Evolutionary conservation across 2,113 vertebrate species (phyloP).

Genomic region (Trematomus loennbergii): DNA sequence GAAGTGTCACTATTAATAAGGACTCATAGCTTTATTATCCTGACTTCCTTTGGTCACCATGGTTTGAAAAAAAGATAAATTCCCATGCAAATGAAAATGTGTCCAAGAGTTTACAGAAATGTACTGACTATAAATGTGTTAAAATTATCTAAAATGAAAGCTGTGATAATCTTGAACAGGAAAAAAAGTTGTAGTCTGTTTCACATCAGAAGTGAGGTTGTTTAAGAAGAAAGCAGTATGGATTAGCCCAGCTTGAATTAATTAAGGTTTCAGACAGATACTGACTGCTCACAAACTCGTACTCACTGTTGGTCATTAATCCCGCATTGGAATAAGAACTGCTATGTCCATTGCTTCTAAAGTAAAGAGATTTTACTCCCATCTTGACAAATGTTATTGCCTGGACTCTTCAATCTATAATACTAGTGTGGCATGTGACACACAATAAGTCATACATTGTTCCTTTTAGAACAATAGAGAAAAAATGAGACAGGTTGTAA

Average conservation of each 20-base stretch:
- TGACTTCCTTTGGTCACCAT: slow-evolving; percentile 12
- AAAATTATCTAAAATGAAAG: too few species aligned
- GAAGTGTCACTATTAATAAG: slow-evolving; percentile 35
- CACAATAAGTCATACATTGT: slow-evolving; percentile 24
- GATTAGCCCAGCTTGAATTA: slow-evolving; percentile 44
- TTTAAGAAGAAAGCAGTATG: too few species aligned
- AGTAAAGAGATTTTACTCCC: slow-evolving; percentile 56
- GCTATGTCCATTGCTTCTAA: slow-evolving; percentile 23
- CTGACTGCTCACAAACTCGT: slow-evolving; percentile 25
- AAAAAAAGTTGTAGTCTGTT: too few species aligned
- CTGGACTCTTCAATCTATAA: slow-evolving; percentile 33
- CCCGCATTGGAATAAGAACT: slow-evolving; percentile 18
- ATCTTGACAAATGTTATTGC: slow-evolving; percentile 57
- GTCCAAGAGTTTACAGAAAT: too few species aligned
- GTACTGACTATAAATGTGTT: too few species aligned
- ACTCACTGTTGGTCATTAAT: slow-evolving; percentile 28
- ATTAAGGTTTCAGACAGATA: slow-evolving; percentile 23
- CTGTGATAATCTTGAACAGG: too few species aligned
- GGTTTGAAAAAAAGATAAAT: background rate
- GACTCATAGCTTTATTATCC: slow-evolving; percentile 10
- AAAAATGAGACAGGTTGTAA: slow-evolving; percentile 13
- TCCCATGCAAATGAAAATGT: background rate
- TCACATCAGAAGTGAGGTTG: too few species aligned
- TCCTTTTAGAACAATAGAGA: background rate
- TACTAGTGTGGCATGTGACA: slow-evolving; percentile 37